A percentile compares a stretch with the other conserved stretches of the same genome.
phyloP scores from a whole-genome alignment of 2,888 invertebrate genomes.

The Drosophila emarginata region DNA sequence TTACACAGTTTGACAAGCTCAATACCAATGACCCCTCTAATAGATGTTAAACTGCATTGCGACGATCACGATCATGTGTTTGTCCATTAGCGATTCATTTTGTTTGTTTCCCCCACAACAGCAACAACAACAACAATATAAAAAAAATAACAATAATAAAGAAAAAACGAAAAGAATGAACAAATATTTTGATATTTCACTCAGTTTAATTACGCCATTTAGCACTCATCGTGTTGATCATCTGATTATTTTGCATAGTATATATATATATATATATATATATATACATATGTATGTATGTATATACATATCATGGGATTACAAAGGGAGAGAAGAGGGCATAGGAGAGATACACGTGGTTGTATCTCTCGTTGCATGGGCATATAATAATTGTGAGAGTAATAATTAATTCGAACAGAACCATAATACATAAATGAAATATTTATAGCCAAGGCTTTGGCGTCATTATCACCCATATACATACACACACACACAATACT shows the following conservation, averaged over 20 bases:
- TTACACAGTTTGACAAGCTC: slow-evolving; percentile 47
- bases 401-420: slow-evolving; percentile 31
- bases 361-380: slow-evolving; percentile 18
- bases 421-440: slow-evolving; percentile 41
- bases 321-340: background rate
- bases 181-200: slow-evolving; percentile 31
- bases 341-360: slow-evolving; percentile 13
- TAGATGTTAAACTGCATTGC: slow-evolving; percentile 29
- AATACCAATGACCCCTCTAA: slow-evolving; percentile 65
- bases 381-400: slow-evolving; percentile 38
- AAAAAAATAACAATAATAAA: background rate
- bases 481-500: slow-evolving; percentile 9
- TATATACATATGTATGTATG: background rate
- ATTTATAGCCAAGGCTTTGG: slow-evolving; percentile 47
- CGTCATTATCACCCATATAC: slow-evolving; percentile 38
- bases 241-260: slow-evolving; percentile 37
- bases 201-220: slow-evolving; percentile 39
- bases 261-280: background rate
- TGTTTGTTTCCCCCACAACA: slow-evolving; percentile 13
- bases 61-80: slow-evolving; percentile 58
- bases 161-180: slow-evolving; percentile 15
- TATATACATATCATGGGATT: no score
- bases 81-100: slow-evolving; percentile 38
- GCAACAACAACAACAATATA: background rate
- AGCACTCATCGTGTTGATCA: slow-evolving; percentile 27